Conservation (phyloP, 2,113 vertebrate genomes). For the Cynoglossus semilaevis region DNA sequence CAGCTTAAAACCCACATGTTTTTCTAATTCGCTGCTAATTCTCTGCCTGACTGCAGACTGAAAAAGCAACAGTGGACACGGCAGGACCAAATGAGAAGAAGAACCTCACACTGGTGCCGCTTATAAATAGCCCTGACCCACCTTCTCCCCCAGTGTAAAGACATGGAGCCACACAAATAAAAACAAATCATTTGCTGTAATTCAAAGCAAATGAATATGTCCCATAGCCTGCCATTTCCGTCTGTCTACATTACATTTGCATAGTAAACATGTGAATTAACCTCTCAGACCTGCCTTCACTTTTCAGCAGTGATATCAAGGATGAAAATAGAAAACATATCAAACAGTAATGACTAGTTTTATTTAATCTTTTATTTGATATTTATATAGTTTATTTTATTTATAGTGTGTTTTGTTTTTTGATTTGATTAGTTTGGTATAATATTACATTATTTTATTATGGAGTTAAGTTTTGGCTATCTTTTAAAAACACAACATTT, state of each 20-base stretch:
- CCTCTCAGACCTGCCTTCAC: no score
- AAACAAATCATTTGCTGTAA: slow-evolving; percentile 41
- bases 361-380: no score
- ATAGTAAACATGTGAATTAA: no score
- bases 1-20: background rate
- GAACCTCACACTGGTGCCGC: slow-evolving; percentile 31
- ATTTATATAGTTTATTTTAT: no score
- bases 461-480: no score
- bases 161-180: slow-evolving; percentile 5
- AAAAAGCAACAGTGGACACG: slow-evolving; percentile 3
- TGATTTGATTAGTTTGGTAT: no score
- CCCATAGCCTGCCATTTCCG: slow-evolving; percentile 20
- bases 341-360: no score
- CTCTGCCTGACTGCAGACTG: slow-evolving; percentile 6
- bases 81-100: slow-evolving; percentile 31
- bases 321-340: no score
- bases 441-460: no score
- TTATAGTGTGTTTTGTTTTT: no score
- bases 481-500: no score
- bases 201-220: slow-evolving; percentile 45
- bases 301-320: no score
- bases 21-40: background rate
- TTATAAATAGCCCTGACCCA: slow-evolving; percentile 52
- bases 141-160: slow-evolving; percentile 41
- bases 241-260: slow-evolving; percentile 24